These are phyloP conservation scores for Sinonovacula constricta DNA, from an alignment of 1,140 invertebrate genomes.

Conservation along the genomic window DNA sequence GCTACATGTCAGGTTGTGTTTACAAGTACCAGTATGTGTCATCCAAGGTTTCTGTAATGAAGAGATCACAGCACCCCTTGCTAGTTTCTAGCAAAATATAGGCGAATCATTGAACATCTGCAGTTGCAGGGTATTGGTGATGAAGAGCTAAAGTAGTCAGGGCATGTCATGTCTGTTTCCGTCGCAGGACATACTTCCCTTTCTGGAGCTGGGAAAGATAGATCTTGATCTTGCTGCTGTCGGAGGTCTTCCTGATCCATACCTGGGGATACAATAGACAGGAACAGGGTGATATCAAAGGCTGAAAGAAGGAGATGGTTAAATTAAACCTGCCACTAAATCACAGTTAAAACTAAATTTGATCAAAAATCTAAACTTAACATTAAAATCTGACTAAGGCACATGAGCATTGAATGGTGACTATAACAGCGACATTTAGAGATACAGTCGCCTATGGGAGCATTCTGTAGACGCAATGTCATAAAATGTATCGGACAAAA, in stretches of 20 bases:
- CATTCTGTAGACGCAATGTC: too few relatives aligned
- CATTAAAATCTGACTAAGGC: background rate
- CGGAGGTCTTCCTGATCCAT: constrained; percentile 91
- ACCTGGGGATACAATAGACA: too few relatives aligned
- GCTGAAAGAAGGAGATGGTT: constrained; percentile 70
- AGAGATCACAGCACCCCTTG: background rate
- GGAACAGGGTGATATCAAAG: too few relatives aligned
- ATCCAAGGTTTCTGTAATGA: background rate
- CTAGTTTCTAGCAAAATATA: background rate
- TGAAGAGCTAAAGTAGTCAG: background rate
- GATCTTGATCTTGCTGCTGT: constrained; percentile 90
- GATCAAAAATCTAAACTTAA: background rate
- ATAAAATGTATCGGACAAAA: too few relatives aligned
- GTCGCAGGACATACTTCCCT: constrained; percentile 92
- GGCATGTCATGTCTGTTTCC: constrained; percentile 72
- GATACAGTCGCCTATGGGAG: too few relatives aligned
- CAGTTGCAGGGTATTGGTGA: background rate
- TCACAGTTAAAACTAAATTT: background rate
- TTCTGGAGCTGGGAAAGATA: constrained; percentile 89
- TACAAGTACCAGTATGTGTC: background rate
- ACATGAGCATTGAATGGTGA: background rate
- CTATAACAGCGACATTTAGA: too few relatives aligned
- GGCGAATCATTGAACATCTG: background rate
- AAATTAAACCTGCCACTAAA: constrained; percentile 2
- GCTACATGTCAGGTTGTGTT: background rate